A percentile compares a stretch with the other conserved stretches of the same genome.
phyloP scores from a whole-genome alignment of 1,140 invertebrate genomes.

The Maconellicoccus hirsutus region DNA sequence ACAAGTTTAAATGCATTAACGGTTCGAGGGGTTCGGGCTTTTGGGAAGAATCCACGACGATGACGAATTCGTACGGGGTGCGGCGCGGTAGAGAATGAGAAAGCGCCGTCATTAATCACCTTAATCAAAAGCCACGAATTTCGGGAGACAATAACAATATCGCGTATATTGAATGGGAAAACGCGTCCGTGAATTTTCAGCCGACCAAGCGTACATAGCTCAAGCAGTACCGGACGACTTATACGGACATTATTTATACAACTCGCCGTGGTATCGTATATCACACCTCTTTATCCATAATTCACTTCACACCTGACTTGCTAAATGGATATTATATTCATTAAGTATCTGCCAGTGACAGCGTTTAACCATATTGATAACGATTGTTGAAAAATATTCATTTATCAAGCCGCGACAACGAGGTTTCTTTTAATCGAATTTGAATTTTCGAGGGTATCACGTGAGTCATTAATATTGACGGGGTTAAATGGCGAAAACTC shows the following conservation, averaged over 20 bases:
- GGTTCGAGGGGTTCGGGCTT: not conserved
- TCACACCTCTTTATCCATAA: not conserved
- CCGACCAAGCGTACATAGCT: not conserved
- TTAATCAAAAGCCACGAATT: constrained; percentile 18
- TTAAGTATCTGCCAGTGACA: constrained; percentile 19
- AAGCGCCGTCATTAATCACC: constrained; percentile 16
- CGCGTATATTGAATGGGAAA: not conserved
- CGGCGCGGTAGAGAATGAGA: not conserved
- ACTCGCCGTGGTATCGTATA: not conserved
- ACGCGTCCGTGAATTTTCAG: not conserved
- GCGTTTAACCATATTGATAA: constrained; percentile 12
- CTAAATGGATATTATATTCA: constrained; percentile 20
- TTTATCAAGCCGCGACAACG: constrained; percentile 15
- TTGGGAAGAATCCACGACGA: not conserved
- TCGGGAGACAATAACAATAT: constrained; percentile 11
- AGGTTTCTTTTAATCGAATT: constrained; percentile 2
- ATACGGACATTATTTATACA: not conserved
- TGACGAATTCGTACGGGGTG: too few species aligned
- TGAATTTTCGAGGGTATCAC: too few species aligned
- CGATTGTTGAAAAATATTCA: constrained; percentile 15
- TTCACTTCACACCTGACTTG: constrained; percentile 21
- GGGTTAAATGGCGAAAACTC: too few species aligned
- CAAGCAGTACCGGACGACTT: not conserved
- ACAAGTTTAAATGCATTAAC: constrained; percentile 2
- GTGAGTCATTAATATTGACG: too few species aligned